Conservation (phyloP, 1,140 invertebrate species). For the Drosophila parvula region DNA sequence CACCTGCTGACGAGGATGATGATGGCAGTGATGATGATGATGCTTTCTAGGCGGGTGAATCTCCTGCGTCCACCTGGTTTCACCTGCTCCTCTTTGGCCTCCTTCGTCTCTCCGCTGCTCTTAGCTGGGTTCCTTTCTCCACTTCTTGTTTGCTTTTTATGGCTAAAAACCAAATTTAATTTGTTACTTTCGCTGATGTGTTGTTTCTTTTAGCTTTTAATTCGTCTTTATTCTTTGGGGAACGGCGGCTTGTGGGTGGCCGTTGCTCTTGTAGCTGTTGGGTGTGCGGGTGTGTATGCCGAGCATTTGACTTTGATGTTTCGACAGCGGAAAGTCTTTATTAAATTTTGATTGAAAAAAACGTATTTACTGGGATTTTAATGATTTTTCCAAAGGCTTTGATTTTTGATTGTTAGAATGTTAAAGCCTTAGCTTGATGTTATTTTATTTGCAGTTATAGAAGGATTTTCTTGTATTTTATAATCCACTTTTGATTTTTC, state of each 20-base stretch:
- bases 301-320: slow-evolving; percentile 65
- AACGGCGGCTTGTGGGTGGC: neutral
- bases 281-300: neutral
- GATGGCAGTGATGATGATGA: neutral
- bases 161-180: slow-evolving; percentile 80
- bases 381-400: neutral
- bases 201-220: slow-evolving; percentile 32
- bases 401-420: neutral
- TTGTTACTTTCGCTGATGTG: slow-evolving; percentile 67
- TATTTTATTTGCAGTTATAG: neutral
- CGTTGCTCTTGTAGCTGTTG: slow-evolving; percentile 28
- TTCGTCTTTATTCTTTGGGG: slow-evolving; percentile 8
- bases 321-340: slow-evolving; percentile 48
- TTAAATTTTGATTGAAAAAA: slow-evolving; percentile 67
- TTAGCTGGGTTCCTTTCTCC: slow-evolving; percentile 27
- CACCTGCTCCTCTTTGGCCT: slow-evolving; percentile 35
- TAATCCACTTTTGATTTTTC: no score
- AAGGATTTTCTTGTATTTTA: no score
- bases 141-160: slow-evolving; percentile 54
- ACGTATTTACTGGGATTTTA: slow-evolving; percentile 40
- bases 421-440: neutral
- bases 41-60: slow-evolving; percentile 18
- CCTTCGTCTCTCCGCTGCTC: slow-evolving; percentile 29
- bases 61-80: slow-evolving; percentile 41
- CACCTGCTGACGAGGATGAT: slow-evolving; percentile 34